These are phyloP conservation scores for Zoanthus sansibaricus DNA, from an alignment of 92 coral and sea anemone genomes.

Conservation along the genomic window DNA sequence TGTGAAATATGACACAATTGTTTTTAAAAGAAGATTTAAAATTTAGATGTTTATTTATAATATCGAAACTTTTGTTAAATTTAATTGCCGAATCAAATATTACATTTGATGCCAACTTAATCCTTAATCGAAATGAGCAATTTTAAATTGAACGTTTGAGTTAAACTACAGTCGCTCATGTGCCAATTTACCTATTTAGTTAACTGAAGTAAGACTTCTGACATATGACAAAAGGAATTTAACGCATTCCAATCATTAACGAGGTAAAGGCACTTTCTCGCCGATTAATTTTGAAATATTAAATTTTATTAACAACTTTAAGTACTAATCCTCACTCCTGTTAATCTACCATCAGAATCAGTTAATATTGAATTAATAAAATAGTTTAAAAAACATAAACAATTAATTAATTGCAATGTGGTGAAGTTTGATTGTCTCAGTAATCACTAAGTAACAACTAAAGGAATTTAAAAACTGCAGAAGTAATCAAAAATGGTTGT, in stretches of 20 bases:
- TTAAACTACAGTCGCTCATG: not conserved
- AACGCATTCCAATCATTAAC: not conserved
- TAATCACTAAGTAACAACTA: too few relatives aligned
- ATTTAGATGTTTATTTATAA: not conserved
- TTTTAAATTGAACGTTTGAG: not conserved
- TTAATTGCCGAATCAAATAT: not conserved
- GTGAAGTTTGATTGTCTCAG: too few relatives aligned
- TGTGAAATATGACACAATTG: too few relatives aligned
- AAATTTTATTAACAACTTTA: not conserved
- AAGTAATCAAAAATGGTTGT: too few relatives aligned
- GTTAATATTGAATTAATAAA: not conserved
- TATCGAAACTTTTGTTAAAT: not conserved
- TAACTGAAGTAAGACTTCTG: too few relatives aligned
- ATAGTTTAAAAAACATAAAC: not conserved
- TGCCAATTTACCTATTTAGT: not conserved
- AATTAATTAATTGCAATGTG: not conserved
- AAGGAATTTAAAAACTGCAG: too few relatives aligned
- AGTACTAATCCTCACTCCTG: not conserved
- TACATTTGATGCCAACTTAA: not conserved
- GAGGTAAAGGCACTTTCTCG: not conserved
- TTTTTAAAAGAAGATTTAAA: too few relatives aligned
- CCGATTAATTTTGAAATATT: not conserved
- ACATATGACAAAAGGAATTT: not conserved
- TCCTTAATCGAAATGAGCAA: not conserved
- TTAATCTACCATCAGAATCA: not conserved